Conservation (phyloP, 2,888 invertebrate species). For the Erynnis tages region DNA sequence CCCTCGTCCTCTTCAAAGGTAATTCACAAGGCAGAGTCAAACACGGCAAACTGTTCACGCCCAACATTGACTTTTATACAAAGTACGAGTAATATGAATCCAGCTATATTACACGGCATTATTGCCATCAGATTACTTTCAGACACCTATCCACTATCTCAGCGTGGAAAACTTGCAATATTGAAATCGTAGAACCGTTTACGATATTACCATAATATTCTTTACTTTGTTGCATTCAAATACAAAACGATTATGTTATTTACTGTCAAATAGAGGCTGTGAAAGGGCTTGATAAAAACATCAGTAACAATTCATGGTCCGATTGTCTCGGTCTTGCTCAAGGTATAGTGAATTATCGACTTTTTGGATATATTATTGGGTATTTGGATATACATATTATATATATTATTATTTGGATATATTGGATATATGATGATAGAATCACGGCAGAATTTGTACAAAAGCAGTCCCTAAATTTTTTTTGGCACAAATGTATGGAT, state of each 20-base stretch:
- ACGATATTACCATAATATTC: not conserved
- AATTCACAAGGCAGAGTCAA: no score
- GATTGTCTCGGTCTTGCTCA: not conserved
- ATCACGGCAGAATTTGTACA: no score
- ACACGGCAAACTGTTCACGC: no score
- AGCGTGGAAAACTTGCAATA: not conserved
- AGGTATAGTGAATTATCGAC: not conserved
- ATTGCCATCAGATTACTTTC: not conserved
- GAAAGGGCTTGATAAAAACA: conserved; percentile 1
- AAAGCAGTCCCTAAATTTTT: no score
- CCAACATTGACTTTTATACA: no score
- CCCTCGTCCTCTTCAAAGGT: no score
- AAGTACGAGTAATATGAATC: not conserved
- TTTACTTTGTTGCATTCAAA: conserved; percentile 18
- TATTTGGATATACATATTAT: no score
- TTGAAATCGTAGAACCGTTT: conserved; percentile 9
- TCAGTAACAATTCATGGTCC: not conserved
- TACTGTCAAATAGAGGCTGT: not conserved
- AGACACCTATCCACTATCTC: no score
- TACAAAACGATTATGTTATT: conserved; percentile 2
- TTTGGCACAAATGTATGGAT: no score
- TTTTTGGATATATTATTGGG: no score
- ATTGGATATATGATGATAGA: no score
- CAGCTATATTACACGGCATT: not conserved
- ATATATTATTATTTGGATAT: no score